A percentile compares a stretch with the other conserved stretches of the same genome.
These are phyloP conservation scores for Argynnis bischoffii DNA, from an alignment of 2,888 invertebrate species.

Conservation along the genomic window DNA sequence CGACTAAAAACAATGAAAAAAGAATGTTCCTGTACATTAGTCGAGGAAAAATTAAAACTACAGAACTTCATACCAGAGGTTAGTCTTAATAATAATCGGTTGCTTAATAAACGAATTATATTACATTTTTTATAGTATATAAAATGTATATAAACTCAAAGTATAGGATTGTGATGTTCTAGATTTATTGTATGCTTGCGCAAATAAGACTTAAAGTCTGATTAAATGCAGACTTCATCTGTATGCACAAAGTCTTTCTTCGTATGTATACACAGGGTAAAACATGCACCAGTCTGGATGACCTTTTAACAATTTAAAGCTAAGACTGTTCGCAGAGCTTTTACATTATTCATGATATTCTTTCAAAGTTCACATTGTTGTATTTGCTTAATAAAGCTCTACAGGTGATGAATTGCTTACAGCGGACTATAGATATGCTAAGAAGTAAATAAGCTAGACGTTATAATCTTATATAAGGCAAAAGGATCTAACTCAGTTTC, in stretches of 20 bases:
- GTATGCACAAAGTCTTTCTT: conserved; percentile 13
- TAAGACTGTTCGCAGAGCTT: conserved; percentile 23
- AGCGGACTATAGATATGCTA: background rate
- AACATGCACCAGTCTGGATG: conserved; percentile 19
- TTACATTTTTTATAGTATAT: too few species aligned
- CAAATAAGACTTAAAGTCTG: background rate
- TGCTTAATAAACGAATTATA: too few species aligned
- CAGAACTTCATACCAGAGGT: too few species aligned
- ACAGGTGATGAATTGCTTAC: conserved; percentile 1
- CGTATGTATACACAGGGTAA: conserved; percentile 8
- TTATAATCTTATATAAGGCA: too few species aligned
- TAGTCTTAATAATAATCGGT: too few species aligned
- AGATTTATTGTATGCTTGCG: background rate
- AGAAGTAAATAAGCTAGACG: too few species aligned
- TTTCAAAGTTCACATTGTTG: conserved; percentile 24
- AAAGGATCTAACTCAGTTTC: too few species aligned
- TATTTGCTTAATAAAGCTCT: conserved; percentile 7
- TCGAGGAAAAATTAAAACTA: too few species aligned
- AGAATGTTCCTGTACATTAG: too few species aligned
- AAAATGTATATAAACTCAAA: background rate
- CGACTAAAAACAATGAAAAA: too few species aligned
- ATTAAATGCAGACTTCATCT: background rate
- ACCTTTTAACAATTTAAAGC: conserved; percentile 33
- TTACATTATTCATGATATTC: conserved; percentile 37
- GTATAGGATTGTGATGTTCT: background rate